Evolutionary conservation across 2,113 vertebrate genomes (phyloP), one percentile per base, ranked within the genome.

Genomic region (Channa argus): DNA sequence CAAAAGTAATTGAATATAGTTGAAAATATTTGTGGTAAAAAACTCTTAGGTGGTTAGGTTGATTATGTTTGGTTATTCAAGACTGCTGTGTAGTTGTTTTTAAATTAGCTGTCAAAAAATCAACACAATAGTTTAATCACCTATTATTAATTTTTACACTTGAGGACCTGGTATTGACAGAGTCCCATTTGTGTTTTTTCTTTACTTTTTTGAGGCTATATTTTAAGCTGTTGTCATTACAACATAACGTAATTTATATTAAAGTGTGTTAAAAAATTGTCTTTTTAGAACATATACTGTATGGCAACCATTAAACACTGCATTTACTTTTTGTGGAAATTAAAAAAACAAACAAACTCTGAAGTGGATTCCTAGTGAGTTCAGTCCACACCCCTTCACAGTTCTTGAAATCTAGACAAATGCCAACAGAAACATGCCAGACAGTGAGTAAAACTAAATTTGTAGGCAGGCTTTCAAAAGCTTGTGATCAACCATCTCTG

Each of bases 401-500:
- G 41, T 60, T 71, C 47, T 15, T 49, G 1, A 60, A 69, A 83
- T 75, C 34, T n/a, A 52, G 56, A 68, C 0, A 14, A 37, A 66
- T 61, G 6, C 62, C 53, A 77, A 36, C 13, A 39, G 7, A 75
- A 71, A 37, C 2, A 41, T 61, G 54, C 66, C 61, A 83, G 38
- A 83, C 34, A 72, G 24, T 55, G 45, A 66, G 79, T 66, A 63
- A 77, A 70, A 63, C 44, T 8, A 45, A 38, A 75, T 75, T 44
- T 82, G n/a, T 51, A 47, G 14, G 62, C 54, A 71, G 53, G 58
- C 15, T 77, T 63, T 79, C 34, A 5, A 65, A 65, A 63, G 54
- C 12, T 38, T 9, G 41, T 46, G 6, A 82, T 87, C 71, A 77
- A 56, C 50, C 38, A 83, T 77, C 58, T 77, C 69, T 72, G 65